A percentile compares a stretch with the other conserved stretches of the same genome.
Conservation (phyloP, 2,797 vertebrate species). For the Acipenser transmontanus region DNA sequence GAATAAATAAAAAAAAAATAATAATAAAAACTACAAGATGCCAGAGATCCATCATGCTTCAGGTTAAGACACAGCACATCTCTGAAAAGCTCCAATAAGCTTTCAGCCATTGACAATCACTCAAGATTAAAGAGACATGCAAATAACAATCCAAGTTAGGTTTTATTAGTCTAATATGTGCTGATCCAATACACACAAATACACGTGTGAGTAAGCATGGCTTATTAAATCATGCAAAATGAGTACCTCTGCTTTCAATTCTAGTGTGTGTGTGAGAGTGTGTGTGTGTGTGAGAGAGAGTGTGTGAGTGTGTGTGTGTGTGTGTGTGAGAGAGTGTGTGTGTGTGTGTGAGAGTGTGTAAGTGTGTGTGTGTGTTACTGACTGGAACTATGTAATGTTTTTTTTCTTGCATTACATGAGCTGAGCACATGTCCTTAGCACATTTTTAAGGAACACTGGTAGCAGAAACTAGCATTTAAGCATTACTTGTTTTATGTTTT, state of each 20-base stretch:
- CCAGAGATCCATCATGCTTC: background rate
- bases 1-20: background rate
- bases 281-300: constrained; percentile 16
- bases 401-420: background rate
- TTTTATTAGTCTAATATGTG: constrained; percentile 11
- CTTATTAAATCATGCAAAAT: constrained; percentile 20
- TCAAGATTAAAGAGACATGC: constrained; percentile 15
- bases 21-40: constrained; percentile 3
- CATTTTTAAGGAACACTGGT: background rate
- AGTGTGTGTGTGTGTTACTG: background rate
- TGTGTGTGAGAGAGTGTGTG: constrained; percentile 9
- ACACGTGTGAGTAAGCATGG: constrained; percentile 2
- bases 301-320: constrained; percentile 9
- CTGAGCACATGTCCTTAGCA: background rate
- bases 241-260: constrained; percentile 1
- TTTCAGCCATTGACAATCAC: too few species aligned
- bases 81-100: background rate
- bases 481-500: constrained; percentile 13
- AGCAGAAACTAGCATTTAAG: constrained; percentile 14
- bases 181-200: constrained; percentile 42
- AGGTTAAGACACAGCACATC: constrained; percentile 6
- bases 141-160: constrained; percentile 29
- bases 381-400: background rate
- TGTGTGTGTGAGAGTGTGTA: background rate
- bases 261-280: constrained; percentile 26